These are phyloP conservation scores for Thysanoteuthis rhombus DNA, from an alignment of 2,888 invertebrate species.

Conservation along the genomic window DNA sequence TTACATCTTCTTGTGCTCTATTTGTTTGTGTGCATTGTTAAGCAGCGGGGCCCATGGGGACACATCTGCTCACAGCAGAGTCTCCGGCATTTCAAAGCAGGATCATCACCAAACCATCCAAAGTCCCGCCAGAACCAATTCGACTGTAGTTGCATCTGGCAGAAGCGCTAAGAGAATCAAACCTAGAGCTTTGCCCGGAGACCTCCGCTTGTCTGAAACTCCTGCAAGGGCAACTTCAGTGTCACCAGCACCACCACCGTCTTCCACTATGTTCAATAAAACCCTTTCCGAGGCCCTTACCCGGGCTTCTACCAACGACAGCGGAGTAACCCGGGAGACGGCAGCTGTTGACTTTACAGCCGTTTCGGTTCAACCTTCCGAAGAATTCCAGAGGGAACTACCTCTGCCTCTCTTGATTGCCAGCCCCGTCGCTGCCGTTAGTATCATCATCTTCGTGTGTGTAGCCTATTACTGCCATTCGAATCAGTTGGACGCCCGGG, in stretches of 20 bases:
- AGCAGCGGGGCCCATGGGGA: neutral
- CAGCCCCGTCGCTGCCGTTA: slow-evolving; percentile 55
- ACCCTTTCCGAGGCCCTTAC: neutral
- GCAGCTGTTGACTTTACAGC: neutral
- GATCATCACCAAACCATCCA: neutral
- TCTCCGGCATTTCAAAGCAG: neutral
- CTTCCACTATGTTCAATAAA: neutral
- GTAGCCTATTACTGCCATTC: slow-evolving; percentile 57
- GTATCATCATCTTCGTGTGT: slow-evolving; percentile 57
- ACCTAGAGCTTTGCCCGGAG: neutral
- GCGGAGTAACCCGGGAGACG: neutral
- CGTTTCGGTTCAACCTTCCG: neutral
- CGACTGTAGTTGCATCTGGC: neutral
- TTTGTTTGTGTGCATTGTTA: neutral
- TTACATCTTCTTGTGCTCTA: neutral
- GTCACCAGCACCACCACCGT: neutral
- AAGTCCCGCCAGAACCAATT: neutral
- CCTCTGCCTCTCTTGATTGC: slow-evolving; percentile 56
- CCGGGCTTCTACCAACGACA: neutral
- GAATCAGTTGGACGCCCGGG: slow-evolving; percentile 53
- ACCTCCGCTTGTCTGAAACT: neutral
- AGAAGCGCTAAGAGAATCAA: neutral
- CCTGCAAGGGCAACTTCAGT: neutral
- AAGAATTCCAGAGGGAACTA: slow-evolving; percentile 40
- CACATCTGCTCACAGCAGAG: neutral